These are phyloP conservation scores for Chamaea fasciata DNA, from an alignment of 2,113 vertebrate species.

Conservation along the genomic window DNA sequence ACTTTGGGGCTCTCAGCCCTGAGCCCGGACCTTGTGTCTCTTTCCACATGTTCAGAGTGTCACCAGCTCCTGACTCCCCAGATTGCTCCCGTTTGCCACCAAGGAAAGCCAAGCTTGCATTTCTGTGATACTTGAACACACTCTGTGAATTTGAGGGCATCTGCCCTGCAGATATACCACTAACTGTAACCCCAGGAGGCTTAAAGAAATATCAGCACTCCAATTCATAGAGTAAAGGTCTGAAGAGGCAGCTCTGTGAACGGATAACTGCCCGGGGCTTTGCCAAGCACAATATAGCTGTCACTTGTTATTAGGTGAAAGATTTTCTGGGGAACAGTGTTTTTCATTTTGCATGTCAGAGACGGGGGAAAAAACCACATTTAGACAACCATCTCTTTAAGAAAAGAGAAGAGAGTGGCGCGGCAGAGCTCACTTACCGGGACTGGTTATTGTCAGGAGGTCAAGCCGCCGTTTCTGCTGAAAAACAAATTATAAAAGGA, in stretches of 20 bases:
- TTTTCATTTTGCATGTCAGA: constrained; percentile 72
- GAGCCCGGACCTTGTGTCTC: neutral
- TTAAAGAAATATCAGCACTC: constrained; percentile 69
- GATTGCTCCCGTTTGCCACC: neutral
- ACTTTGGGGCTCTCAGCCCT: neutral
- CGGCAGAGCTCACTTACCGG: constrained; percentile 79
- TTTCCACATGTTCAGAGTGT: rapidly evolving
- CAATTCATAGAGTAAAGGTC: constrained; percentile 66
- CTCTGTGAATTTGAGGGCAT: constrained; percentile 34
- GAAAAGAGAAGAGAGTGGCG: neutral
- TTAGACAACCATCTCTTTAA: constrained; percentile 67
- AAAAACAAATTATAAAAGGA: constrained; percentile 77
- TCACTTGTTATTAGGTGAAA: constrained; percentile 71
- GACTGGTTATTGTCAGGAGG: constrained; percentile 94
- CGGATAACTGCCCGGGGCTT: constrained; percentile 66
- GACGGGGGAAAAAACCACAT: constrained; percentile 3
- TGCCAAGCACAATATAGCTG: constrained; percentile 71
- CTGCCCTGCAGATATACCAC: constrained; percentile 57
- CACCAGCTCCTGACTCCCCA: neutral
- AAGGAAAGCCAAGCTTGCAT: constrained; percentile 8
- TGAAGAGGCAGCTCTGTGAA: constrained; percentile 63
- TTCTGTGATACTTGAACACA: constrained; percentile 52
- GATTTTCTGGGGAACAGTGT: constrained; percentile 67
- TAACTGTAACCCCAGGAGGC: constrained; percentile 62
- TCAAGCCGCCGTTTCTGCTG: constrained; percentile 95